Percentiles rank a stretch among this genome's conserved stretches.
Evolutionary conservation across 1,140 invertebrate species (phyloP).

Genomic region (Ostrea edulis): DNA sequence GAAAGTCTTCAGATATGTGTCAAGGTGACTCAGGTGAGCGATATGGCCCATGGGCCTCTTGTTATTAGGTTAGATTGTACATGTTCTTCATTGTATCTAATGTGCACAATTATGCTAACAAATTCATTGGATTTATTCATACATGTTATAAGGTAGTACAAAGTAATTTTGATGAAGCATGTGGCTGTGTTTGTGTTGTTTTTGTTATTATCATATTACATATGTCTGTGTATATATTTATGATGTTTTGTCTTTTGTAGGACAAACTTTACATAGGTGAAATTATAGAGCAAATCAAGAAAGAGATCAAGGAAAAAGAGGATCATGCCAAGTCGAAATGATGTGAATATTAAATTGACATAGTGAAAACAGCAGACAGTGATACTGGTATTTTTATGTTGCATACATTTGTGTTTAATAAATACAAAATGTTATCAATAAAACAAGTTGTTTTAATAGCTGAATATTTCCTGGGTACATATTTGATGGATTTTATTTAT

Average conservation of each 20-base stretch:
- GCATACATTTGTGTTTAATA: background rate
- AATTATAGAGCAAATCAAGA: background rate
- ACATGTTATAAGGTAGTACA: no score
- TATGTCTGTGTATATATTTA: background rate
- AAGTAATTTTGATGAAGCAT: background rate
- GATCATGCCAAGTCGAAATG: background rate
- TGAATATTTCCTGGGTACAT: no score
- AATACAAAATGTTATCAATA: background rate
- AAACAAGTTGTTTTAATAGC: no score
- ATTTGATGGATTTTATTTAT: no score
- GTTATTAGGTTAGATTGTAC: no score
- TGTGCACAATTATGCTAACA: no score
- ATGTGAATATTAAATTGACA: background rate
- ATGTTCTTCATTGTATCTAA: no score
- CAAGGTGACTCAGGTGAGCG: no score
- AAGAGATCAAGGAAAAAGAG: background rate
- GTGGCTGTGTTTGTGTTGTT: background rate
- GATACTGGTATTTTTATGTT: background rate
- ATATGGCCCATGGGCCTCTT: no score
- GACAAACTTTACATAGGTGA: background rate
- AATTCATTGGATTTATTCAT: no score
- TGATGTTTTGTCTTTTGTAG: slow-evolving; percentile 4
- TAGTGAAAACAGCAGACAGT: background rate
- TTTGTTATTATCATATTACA: background rate
- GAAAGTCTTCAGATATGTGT: no score